phyloP scores from a whole-genome alignment of 2,797 vertebrate genomes.

The Argentina silus region DNA sequence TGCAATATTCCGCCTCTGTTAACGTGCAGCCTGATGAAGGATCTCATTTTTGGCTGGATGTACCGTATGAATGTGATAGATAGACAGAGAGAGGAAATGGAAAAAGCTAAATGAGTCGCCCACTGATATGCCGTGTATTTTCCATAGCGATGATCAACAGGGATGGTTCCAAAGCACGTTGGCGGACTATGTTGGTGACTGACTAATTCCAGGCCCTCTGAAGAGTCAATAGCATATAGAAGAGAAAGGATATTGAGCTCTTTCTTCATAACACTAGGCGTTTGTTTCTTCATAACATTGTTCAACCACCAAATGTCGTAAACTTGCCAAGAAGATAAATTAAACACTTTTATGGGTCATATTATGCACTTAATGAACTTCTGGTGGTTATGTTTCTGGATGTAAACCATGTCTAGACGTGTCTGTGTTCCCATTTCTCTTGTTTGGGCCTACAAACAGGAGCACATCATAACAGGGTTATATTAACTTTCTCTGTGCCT shows the following conservation, averaged over 20 bases:
- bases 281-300: background rate
- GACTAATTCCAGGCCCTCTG: background rate
- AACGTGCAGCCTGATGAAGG: constrained; percentile 46
- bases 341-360: constrained; percentile 64
- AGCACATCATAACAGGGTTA: constrained; percentile 34
- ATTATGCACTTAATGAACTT: constrained; percentile 65
- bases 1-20: constrained; percentile 36
- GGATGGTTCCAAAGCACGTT: background rate
- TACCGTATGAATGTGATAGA: background rate
- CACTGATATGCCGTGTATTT: constrained; percentile 27
- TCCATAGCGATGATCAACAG: background rate
- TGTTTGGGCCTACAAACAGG: constrained; percentile 40
- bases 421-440: constrained; percentile 32
- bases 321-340: constrained; percentile 59
- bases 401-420: constrained; percentile 67
- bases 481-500: constrained; percentile 32
- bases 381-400: constrained; percentile 56
- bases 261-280: constrained; percentile 6
- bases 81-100: background rate
- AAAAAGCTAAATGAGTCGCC: constrained; percentile 38
- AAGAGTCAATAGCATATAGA: background rate
- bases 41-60: background rate
- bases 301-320: constrained; percentile 25
- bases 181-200: background rate
- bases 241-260: constrained; percentile 1